A percentile compares a stretch with the other conserved stretches of the same genome.
phyloP scores from a whole-genome alignment of 2,797 vertebrate species.

The Pangasius mekongensis region DNA sequence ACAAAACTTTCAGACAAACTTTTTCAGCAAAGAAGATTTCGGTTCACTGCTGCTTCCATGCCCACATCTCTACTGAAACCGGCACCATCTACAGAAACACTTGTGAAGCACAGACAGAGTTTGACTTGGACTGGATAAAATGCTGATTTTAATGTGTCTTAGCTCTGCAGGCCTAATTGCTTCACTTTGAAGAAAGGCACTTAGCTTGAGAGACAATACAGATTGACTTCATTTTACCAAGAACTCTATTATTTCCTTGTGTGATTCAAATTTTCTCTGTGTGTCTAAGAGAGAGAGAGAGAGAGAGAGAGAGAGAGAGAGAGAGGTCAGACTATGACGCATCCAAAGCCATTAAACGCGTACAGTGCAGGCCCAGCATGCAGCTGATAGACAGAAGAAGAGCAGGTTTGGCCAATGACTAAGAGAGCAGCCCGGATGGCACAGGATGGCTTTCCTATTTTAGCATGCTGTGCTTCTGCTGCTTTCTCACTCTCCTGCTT shows the following conservation, averaged over 20 bases:
- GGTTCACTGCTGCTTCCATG: not conserved
- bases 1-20: conserved; percentile 37
- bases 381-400: conserved; percentile 44
- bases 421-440: conserved; percentile 38
- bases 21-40: conserved; percentile 4
- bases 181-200: conserved; percentile 33
- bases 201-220: conserved; percentile 24
- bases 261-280: conserved; percentile 25
- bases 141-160: conserved; percentile 3
- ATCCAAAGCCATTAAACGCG: conserved; percentile 38
- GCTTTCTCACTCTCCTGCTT: conserved; percentile 44
- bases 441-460: conserved; percentile 44
- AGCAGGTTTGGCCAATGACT: conserved; percentile 43
- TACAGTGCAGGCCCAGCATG: conserved; percentile 26
- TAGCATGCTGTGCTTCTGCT: conserved; percentile 43
- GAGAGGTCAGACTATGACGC: conserved; percentile 17
- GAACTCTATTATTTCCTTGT: conserved; percentile 34
- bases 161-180: conserved; percentile 30
- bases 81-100: not conserved
- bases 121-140: conserved; percentile 19
- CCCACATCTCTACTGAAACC: not conserved
- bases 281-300: not conserved
- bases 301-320: not conserved
- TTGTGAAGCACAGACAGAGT: not conserved
- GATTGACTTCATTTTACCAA: conserved; percentile 34